Evolutionary conservation across 2,797 vertebrate species (phyloP), one percentile per base, ranked within the genome.

Genomic region (Sebastes itinus): DNA sequence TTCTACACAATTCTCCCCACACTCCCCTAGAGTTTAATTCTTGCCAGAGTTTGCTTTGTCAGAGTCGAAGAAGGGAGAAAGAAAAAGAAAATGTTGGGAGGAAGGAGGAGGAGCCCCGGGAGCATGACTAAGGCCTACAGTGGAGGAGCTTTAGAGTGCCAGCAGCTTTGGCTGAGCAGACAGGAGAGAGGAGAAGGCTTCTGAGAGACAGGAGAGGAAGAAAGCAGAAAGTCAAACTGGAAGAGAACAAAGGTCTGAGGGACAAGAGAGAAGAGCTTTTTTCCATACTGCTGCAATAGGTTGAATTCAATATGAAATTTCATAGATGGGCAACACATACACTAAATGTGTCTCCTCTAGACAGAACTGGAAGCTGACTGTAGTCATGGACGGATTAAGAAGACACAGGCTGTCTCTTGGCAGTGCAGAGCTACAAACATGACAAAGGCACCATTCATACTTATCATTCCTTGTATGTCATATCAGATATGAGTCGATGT

Each of bases 71-170:
- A 16, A 70, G 55, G 13, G 52, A 68, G 49, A 42, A 72, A 71
- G 52, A 70, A 54, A 66, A 58, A 60, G 20, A 52, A 60, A 59
- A 33, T n/a, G 27, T 56, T 25, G 9, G n/a, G 20, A 56, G 30
- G 61, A 27, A 27, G 33, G n/a, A 59, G n/a, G 32, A 22, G 20
- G 18, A 35, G 71, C 33, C 70, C 75, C 62, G 70, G 59, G 54
- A 86, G 62, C 42, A 84, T 87, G 86, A 88, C 80, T 81, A 79
- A 88, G 70, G 80, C 82, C 73, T 70, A 80, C 65, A 56, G 72
- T 81, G 80, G 78, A 77, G 82, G 20, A 78, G 88, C 73, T 74
- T 66, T 46, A 35, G 62, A 73, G 72, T 65, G 80, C 68, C 86
- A 88, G 81, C 58, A 82, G 72, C 72, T 72, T 66, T 69, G 64